Conservation (phyloP, 2,797 vertebrate species). For the Chanos chanos region DNA sequence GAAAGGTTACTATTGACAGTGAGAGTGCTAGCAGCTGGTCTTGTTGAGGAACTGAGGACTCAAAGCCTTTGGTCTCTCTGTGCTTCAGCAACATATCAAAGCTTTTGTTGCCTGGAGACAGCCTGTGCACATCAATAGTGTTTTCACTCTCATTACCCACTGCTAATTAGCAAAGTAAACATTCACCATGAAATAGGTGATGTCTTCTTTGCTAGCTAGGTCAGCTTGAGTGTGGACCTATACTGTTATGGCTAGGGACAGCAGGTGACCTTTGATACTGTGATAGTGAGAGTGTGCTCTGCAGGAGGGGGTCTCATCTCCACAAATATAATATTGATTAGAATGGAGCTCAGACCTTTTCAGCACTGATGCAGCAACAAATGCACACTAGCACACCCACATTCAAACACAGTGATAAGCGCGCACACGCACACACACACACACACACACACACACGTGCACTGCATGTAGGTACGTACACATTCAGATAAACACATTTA, state of each 20-base stretch:
- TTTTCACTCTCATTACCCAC: conserved; percentile 26
- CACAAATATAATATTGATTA: neutral
- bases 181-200: conserved; percentile 4
- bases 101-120: conserved; percentile 42
- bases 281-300: neutral
- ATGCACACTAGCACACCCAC: neutral
- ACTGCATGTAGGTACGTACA: neutral
- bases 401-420: neutral
- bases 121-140: conserved; percentile 17
- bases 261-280: neutral
- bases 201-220: neutral
- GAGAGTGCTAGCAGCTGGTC: neutral
- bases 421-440: neutral
- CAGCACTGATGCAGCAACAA: neutral
- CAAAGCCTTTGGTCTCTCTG: neutral
- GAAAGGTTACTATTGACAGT: neutral
- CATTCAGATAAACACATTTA: neutral
- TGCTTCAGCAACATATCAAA: conserved; percentile 29
- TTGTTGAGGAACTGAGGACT: neutral
- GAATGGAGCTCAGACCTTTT: neutral
- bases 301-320: neutral
- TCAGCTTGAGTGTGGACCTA: neutral
- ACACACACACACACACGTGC: neutral
- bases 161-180: conserved; percentile 40
- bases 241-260: neutral